These are phyloP conservation scores for Carterocephalus palaemon DNA, from an alignment of 2,888 invertebrate genomes.

Conservation along the genomic window DNA sequence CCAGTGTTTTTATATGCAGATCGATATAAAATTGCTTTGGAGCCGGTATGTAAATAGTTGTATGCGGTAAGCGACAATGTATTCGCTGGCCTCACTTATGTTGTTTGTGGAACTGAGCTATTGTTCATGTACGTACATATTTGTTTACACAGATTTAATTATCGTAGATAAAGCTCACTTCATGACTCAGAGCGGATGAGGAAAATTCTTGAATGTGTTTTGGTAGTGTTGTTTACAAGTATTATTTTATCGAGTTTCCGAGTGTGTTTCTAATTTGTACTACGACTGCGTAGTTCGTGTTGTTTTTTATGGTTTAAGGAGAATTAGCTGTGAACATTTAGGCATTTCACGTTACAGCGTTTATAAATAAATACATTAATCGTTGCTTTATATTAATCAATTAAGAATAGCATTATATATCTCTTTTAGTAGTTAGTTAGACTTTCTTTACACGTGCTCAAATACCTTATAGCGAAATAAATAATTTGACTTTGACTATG, in stretches of 20 bases:
- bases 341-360: no score
- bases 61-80: conserved; percentile 5
- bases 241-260: conserved; percentile 2
- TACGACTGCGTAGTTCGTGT: no score
- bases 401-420: no score
- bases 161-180: conserved; percentile 1
- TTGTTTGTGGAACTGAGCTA: not conserved
- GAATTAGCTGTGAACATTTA: no score
- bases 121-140: conserved; percentile 3
- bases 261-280: not conserved
- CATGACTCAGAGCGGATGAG: conserved; percentile 9
- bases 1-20: not conserved
- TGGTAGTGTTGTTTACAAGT: conserved; percentile 13
- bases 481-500: no score
- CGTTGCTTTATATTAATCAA: no score
- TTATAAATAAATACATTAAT: no score
- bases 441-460: no score
- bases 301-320: no score
- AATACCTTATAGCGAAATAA: no score
- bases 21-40: conserved; percentile 1
- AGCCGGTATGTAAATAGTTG: not conserved
- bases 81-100: conserved; percentile 1
- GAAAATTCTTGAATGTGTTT: conserved; percentile 13
- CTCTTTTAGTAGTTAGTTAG: no score
- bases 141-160: conserved; percentile 9